These are phyloP conservation scores for Chironomus tepperi DNA, from an alignment of 1,140 invertebrate species.

Conservation along the genomic window DNA sequence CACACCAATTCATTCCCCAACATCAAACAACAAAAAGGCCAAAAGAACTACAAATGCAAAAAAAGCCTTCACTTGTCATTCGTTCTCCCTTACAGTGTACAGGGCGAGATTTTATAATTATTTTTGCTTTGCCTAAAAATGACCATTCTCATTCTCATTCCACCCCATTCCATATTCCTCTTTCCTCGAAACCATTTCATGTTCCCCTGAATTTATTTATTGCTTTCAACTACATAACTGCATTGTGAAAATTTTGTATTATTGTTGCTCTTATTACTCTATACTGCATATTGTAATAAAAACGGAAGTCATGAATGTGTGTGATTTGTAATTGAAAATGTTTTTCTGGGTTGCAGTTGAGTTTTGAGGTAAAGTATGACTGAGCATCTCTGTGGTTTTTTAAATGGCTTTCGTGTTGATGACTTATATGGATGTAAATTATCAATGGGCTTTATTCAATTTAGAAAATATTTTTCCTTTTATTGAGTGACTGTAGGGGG, in stretches of 20 bases:
- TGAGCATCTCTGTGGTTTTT: neutral
- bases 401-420: conserved; percentile 3
- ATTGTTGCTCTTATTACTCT: no score
- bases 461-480: no score
- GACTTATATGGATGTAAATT: no score
- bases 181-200: neutral
- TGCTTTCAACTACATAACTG: neutral
- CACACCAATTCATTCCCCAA: no score
- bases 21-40: no score
- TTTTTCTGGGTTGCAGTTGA: neutral
- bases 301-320: conserved; percentile 21
- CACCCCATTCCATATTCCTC: neutral
- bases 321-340: conserved; percentile 23
- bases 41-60: no score
- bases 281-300: neutral
- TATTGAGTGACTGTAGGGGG: no score
- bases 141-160: neutral
- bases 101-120: conserved; percentile 16
- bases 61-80: no score
- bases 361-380: neutral
- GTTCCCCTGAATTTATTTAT: conserved; percentile 20
- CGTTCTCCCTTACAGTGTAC: no score
- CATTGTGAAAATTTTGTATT: neutral
- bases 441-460: no score
- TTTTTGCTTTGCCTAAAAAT: neutral